phyloP scores from a whole-genome alignment of 2,113 vertebrate species.

The Gallinago media region DNA sequence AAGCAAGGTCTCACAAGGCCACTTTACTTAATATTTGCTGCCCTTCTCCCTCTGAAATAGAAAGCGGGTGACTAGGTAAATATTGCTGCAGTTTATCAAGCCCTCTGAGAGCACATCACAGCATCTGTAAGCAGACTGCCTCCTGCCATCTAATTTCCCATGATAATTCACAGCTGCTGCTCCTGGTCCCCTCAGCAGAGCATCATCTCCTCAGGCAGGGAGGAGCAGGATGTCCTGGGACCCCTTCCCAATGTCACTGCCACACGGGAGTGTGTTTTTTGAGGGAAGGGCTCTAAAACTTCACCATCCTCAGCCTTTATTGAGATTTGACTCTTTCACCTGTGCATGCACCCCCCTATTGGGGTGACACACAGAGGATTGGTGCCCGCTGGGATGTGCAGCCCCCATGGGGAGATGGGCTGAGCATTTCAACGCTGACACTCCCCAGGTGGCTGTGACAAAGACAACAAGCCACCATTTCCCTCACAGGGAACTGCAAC shows the following conservation, averaged over 20 bases:
- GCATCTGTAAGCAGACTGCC: neutral
- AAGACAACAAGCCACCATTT: neutral
- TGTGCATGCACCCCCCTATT: rapidly evolving
- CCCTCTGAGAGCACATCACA: neutral
- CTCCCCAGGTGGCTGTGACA: neutral
- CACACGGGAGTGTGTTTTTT: neutral
- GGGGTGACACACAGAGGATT: rapidly evolving
- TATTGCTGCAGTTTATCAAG: constrained; percentile 5
- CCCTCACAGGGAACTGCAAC: neutral
- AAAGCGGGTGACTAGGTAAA: neutral
- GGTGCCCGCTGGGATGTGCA: neutral
- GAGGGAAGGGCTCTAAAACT: neutral
- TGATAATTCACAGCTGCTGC: neutral
- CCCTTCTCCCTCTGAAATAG: neutral
- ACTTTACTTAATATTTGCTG: neutral
- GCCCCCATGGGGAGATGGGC: rapidly evolving
- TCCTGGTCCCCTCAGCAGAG: neutral
- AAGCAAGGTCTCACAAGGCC: neutral
- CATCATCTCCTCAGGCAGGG: neutral
- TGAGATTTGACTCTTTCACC: neutral
- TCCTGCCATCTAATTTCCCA: neutral
- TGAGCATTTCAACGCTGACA: rapidly evolving
- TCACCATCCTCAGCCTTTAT: neutral
- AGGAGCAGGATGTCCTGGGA: neutral
- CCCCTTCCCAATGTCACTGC: neutral